phyloP scores from a whole-genome alignment of 2,888 invertebrate species.

The Macaria notata region DNA sequence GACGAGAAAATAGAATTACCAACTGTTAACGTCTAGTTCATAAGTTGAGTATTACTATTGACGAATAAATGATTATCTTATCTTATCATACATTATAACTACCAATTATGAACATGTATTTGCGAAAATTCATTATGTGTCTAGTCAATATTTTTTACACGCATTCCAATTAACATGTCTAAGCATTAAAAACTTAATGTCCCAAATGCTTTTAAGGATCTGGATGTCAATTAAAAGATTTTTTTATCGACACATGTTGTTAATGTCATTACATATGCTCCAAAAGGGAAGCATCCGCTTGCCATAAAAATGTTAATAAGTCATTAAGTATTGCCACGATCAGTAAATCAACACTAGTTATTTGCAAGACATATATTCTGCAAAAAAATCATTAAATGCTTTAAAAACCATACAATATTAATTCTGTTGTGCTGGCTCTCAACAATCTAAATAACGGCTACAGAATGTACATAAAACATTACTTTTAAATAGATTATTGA shows the following conservation, averaged over 20 bases:
- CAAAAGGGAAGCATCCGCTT: slow-evolving; percentile 20
- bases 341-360: slow-evolving; percentile 6
- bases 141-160: background rate
- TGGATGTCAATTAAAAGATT: slow-evolving; percentile 13
- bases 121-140: too few relatives aligned
- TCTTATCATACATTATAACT: too few relatives aligned
- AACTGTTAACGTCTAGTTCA: too few relatives aligned
- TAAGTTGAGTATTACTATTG: too few relatives aligned
- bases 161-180: background rate
- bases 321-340: slow-evolving; percentile 6
- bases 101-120: too few relatives aligned
- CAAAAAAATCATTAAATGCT: background rate
- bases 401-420: background rate
- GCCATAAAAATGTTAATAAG: slow-evolving; percentile 12
- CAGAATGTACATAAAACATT: background rate
- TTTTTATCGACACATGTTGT: slow-evolving; percentile 24
- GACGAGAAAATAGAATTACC: too few relatives aligned
- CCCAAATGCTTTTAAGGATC: background rate
- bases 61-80: too few relatives aligned
- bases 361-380: background rate
- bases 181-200: background rate
- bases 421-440: background rate
- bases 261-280: slow-evolving; percentile 16
- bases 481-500: background rate
- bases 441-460: background rate